Evolutionary conservation across 1,140 invertebrate genomes (phyloP).

Genomic region (Thaumatotibia leucotreta): DNA sequence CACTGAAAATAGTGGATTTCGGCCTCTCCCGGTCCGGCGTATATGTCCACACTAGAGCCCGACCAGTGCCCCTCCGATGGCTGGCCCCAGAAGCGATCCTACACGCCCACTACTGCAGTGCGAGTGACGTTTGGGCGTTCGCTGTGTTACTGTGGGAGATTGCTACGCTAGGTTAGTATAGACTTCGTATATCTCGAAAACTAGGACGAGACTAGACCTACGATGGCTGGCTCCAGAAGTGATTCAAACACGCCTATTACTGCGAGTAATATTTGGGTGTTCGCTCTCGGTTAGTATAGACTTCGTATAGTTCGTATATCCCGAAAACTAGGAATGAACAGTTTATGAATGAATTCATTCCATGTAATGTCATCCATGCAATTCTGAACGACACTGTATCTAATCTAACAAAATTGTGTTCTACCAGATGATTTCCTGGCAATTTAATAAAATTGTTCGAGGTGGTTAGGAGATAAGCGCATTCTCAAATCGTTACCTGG

Average conservation of each 20-base stretch:
- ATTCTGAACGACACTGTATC: too few species aligned
- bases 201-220: conserved; percentile 60
- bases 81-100: conserved; percentile 86
- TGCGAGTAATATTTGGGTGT: conserved; percentile 90
- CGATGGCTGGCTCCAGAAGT: conserved; percentile 89
- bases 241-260: conserved; percentile 81
- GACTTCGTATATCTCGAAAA: neutral
- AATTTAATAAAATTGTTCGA: too few species aligned
- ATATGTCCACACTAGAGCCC: conserved; percentile 79
- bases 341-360: too few species aligned
- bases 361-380: too few species aligned
- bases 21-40: conserved; percentile 79
- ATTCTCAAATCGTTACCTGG: too few species aligned
- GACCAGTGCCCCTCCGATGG: conserved; percentile 84
- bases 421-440: too few species aligned
- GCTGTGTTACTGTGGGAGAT: conserved; percentile 91
- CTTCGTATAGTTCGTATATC: neutral
- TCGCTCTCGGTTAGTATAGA: conserved; percentile 80
- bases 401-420: too few species aligned
- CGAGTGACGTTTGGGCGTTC: conserved; percentile 90
- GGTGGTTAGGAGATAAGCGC: too few species aligned
- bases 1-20: too few species aligned
- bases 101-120: conserved; percentile 80
- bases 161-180: conserved; percentile 81
- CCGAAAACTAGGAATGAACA: neutral